Percentiles rank a stretch among this genome's conserved stretches.
These are phyloP conservation scores for Planococcus citri DNA, from an alignment of 1,140 invertebrate genomes.

Conservation along the genomic window DNA sequence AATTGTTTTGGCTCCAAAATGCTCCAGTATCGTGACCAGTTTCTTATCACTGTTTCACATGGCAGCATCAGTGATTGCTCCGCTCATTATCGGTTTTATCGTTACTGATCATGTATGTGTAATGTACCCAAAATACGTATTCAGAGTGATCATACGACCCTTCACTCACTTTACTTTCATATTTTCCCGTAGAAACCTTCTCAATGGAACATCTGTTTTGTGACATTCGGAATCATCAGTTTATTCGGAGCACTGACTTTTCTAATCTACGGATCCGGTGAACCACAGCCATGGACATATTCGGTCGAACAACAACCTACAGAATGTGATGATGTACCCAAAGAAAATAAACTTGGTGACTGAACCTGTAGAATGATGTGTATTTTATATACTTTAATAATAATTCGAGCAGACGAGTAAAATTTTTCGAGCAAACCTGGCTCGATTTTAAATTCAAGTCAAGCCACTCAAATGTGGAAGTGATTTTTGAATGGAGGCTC, in stretches of 20 bases:
- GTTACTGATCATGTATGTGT: not conserved
- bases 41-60: not conserved
- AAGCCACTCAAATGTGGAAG: too few species aligned
- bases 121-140: too few species aligned
- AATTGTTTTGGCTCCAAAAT: not conserved
- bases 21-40: not conserved
- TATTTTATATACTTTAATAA: not conserved
- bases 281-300: not conserved
- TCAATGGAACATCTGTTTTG: not conserved
- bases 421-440: too few species aligned
- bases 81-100: not conserved
- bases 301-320: not conserved
- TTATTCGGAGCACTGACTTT: not conserved
- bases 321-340: not conserved
- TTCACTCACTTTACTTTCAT: too few species aligned
- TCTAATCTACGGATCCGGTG: not conserved
- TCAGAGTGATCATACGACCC: too few species aligned
- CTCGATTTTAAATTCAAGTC: too few species aligned
- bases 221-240: not conserved
- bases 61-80: not conserved
- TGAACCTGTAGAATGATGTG: not conserved
- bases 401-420: too few species aligned
- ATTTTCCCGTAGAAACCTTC: not conserved
- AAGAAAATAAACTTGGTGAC: not conserved
- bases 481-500: too few species aligned